Conservation (phyloP, 2,797 vertebrate genomes). For the Nannoperca australis region DNA sequence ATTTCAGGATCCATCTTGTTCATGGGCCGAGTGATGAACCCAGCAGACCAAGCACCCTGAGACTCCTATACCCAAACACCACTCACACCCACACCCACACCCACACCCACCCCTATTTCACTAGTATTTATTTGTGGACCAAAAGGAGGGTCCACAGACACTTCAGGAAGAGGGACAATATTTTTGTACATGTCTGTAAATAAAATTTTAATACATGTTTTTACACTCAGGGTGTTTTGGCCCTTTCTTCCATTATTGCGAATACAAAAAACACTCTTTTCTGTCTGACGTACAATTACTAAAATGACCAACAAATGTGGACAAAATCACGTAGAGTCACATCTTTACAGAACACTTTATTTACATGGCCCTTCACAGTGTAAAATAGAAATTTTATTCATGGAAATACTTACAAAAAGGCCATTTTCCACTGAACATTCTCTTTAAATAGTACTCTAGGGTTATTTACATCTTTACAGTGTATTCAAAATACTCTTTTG, state of each 20-base stretch:
- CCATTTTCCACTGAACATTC: slow-evolving; percentile 84
- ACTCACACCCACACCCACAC: background rate
- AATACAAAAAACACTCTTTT: too few species aligned
- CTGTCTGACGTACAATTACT: too few species aligned
- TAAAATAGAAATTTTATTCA: slow-evolving; percentile 99
- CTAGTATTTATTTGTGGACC: slow-evolving; percentile 82
- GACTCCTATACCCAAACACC: background rate
- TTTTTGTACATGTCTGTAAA: slow-evolving; percentile 87
- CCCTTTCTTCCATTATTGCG: slow-evolving; percentile 18
- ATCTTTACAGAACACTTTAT: slow-evolving; percentile 82
- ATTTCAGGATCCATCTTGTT: slow-evolving; percentile 90
- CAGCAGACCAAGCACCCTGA: slow-evolving; percentile 76
- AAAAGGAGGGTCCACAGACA: slow-evolving; percentile 53
- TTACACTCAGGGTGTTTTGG: slow-evolving; percentile 45
- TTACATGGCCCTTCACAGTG: slow-evolving; percentile 88
- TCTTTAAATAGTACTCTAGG: slow-evolving; percentile 98
- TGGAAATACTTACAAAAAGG: slow-evolving; percentile 97
- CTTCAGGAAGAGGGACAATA: slow-evolving; percentile 81
- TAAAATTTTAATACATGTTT: slow-evolving; percentile 85
- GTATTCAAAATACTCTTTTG: slow-evolving; percentile 96
- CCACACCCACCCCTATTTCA: slow-evolving; percentile 35
- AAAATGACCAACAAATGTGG: background rate
- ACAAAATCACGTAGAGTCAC: slow-evolving; percentile 31
- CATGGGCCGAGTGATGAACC: slow-evolving; percentile 91
- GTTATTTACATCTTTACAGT: slow-evolving; percentile 99